Conservation (phyloP, 2,113 vertebrate species). For the Seriola quinqueradiata region DNA sequence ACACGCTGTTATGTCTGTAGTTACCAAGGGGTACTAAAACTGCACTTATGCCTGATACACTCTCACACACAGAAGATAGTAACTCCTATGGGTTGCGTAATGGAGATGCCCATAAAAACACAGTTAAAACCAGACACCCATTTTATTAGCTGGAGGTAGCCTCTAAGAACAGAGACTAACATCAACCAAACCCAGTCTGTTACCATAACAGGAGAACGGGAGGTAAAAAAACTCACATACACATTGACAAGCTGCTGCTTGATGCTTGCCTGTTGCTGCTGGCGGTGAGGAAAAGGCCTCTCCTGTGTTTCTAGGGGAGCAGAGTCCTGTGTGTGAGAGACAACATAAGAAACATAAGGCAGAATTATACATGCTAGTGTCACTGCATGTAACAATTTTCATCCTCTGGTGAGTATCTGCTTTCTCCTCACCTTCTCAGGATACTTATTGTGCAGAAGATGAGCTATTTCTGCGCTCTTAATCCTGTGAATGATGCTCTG, state of each 20-base stretch:
- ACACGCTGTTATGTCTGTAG: slow-evolving; percentile 67
- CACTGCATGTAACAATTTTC: background rate
- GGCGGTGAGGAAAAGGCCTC: slow-evolving; percentile 66
- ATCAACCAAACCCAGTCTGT: slow-evolving; percentile 58
- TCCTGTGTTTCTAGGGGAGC: slow-evolving; percentile 68
- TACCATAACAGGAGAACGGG: slow-evolving; percentile 76
- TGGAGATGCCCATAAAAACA: slow-evolving; percentile 63
- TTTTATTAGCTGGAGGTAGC: slow-evolving; percentile 70
- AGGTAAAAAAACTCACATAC: slow-evolving; percentile 80
- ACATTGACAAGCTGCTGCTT: slow-evolving; percentile 83
- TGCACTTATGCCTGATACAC: slow-evolving; percentile 72
- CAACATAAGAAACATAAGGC: background rate
- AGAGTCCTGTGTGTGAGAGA: slow-evolving; percentile 65
- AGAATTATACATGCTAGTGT: background rate
- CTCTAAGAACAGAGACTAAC: slow-evolving; percentile 66
- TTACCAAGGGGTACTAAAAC: slow-evolving; percentile 75
- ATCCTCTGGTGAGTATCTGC: background rate
- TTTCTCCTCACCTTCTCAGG: slow-evolving; percentile 72
- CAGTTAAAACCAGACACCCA: slow-evolving; percentile 61
- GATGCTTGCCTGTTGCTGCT: slow-evolving; percentile 77
- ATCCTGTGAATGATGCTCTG: slow-evolving; percentile 79
- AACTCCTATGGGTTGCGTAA: slow-evolving; percentile 56
- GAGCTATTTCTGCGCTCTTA: slow-evolving; percentile 71
- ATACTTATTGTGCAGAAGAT: slow-evolving; percentile 63
- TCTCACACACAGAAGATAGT: slow-evolving; percentile 51